Conservation (phyloP, 2,113 vertebrate genomes). For the Dasyornis broadbenti region DNA sequence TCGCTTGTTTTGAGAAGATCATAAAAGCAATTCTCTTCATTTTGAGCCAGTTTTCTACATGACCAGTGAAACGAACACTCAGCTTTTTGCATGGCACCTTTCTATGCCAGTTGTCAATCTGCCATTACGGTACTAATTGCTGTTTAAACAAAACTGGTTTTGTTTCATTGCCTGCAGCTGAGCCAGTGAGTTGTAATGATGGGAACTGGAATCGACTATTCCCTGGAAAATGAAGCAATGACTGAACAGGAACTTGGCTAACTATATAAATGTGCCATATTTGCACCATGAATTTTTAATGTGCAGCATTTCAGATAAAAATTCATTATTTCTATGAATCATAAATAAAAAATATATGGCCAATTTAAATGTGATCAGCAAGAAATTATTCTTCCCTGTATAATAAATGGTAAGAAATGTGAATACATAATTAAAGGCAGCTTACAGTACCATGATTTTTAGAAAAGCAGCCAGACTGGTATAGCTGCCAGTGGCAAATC, state of each 20-base stretch:
- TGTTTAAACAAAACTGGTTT: not conserved
- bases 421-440: not conserved
- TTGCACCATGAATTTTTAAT: not conserved
- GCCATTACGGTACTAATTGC: not conserved
- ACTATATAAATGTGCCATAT: not conserved
- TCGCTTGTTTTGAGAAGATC: not conserved
- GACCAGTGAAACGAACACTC: not conserved
- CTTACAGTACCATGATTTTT: not conserved
- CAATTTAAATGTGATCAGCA: not conserved
- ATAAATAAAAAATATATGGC: not conserved
- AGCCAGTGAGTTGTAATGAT: not conserved
- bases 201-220: not conserved
- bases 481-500: not conserved
- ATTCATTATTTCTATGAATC: not conserved
- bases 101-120: not conserved
- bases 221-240: not conserved
- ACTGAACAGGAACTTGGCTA: not conserved
- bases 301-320: not conserved
- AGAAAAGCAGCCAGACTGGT: not conserved
- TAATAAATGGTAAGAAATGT: not conserved
- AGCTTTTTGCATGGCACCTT: not conserved
- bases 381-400: not conserved
- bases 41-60: not conserved
- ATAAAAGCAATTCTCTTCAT: not conserved
- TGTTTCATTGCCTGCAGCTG: not conserved